phyloP scores from a whole-genome alignment of 1,140 invertebrate species.

The Drosophila arizonae region DNA sequence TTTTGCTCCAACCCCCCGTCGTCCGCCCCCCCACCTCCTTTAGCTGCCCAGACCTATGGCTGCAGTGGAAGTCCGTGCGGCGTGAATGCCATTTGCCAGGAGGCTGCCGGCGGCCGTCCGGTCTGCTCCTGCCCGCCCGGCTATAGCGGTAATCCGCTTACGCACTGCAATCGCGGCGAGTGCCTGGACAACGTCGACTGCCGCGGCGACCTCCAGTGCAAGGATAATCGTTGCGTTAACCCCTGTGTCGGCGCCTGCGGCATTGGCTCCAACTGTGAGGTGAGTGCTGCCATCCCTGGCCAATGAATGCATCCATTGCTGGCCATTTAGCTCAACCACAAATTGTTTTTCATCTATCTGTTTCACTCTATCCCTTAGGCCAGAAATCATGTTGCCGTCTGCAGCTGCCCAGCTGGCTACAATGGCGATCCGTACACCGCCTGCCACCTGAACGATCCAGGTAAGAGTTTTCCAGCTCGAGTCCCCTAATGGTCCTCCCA shows the following conservation, averaged over 20 bases:
- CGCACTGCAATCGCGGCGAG: constrained; percentile 86
- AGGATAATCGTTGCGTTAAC: constrained; percentile 89
- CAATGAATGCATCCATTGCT: not conserved
- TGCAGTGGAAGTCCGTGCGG: constrained; percentile 84
- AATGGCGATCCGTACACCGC: constrained; percentile 90
- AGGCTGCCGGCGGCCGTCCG: constrained; percentile 85
- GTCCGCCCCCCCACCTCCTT: not conserved
- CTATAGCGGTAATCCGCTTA: constrained; percentile 88
- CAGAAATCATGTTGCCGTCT: constrained; percentile 91
- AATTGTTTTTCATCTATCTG: constrained; percentile 5
- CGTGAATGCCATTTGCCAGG: constrained; percentile 86
- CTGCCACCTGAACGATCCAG: constrained; percentile 86
- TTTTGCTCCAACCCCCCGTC: not conserved
- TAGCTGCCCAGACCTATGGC: constrained; percentile 62
- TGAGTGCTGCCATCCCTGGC: constrained; percentile 76
- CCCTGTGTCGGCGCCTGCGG: constrained; percentile 91
- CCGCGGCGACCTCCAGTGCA: constrained; percentile 88
- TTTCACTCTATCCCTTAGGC: constrained; percentile 83
- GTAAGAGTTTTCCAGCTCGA: constrained; percentile 74
- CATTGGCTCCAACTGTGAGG: constrained; percentile 87
- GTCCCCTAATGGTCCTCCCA: not conserved
- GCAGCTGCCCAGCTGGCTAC: constrained; percentile 91
- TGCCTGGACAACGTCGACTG: constrained; percentile 86
- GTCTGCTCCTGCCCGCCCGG: constrained; percentile 89
- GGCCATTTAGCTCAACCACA: too few species aligned